Percentiles rank a stretch among this genome's conserved stretches.
Conservation (phyloP, 1,140 invertebrate species). For the Trichonephila clavipes region DNA sequence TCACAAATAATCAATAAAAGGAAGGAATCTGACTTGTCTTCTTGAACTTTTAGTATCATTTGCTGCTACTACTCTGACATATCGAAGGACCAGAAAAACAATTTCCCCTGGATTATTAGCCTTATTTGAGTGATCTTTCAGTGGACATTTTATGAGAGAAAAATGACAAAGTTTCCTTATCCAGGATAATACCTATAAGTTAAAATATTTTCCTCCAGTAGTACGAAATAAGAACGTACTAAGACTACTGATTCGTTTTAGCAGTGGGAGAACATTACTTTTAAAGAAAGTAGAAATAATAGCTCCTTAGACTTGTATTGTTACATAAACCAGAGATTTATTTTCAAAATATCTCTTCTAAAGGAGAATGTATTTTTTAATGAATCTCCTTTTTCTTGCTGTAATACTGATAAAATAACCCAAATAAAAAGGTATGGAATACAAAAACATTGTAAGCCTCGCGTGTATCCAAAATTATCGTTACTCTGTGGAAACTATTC, state of each 20-base stretch:
- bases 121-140: neutral
- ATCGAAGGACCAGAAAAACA: neutral
- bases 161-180: neutral
- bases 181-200: neutral
- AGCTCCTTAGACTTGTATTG: neutral
- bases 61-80: neutral
- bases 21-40: neutral
- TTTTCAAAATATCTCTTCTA: neutral
- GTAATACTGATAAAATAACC: neutral
- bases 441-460: too few relatives aligned
- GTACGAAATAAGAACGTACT: neutral
- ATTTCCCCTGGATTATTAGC: neutral
- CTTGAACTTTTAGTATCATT: slow-evolving; percentile 19
- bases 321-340: neutral
- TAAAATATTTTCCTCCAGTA: neutral
- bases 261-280: neutral
- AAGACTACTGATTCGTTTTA: neutral
- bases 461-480: too few relatives aligned
- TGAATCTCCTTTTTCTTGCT: neutral
- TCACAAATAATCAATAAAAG: slow-evolving; percentile 12
- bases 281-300: neutral
- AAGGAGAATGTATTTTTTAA: neutral
- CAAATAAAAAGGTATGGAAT: too few relatives aligned
- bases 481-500: too few relatives aligned
- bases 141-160: neutral